phyloP scores from a whole-genome alignment of 2,797 vertebrate species.

The Microcaecilia unicolor region DNA sequence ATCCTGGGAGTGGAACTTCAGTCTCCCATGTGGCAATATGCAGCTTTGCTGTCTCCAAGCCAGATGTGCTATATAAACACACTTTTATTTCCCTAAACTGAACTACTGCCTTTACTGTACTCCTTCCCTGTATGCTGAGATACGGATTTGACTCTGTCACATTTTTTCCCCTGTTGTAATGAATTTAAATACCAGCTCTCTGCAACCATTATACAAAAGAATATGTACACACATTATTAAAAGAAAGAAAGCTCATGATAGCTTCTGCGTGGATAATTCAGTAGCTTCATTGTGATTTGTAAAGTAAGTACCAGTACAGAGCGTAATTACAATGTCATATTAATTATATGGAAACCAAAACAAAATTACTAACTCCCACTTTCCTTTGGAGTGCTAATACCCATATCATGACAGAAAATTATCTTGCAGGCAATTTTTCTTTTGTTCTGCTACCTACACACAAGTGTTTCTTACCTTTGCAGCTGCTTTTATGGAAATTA shows the following conservation, averaged over 20 bases:
- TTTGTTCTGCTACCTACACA: constrained; percentile 21
- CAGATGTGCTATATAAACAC: too few relatives aligned
- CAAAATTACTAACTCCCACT: constrained; percentile 33
- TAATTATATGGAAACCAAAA: constrained; percentile 46
- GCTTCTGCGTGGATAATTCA: constrained; percentile 16
- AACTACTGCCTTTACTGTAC: too few relatives aligned
- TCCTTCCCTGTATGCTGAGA: constrained; percentile 23
- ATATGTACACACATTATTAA: background rate
- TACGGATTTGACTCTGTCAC: constrained; percentile 46
- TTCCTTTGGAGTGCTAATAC: constrained; percentile 19
- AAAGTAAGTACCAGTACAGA: constrained; percentile 20
- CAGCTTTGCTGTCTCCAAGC: too few relatives aligned
- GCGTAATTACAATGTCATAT: constrained; percentile 30
- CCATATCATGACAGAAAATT: constrained; percentile 11
- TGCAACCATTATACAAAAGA: constrained; percentile 1
- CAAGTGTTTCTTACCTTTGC: constrained; percentile 8
- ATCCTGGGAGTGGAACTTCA: too few relatives aligned
- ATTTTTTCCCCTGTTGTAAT: constrained; percentile 24
- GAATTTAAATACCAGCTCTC: constrained; percentile 10
- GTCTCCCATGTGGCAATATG: too few relatives aligned
- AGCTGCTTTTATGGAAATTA: constrained; percentile 7
- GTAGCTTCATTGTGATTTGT: constrained; percentile 17
- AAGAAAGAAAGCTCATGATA: constrained; percentile 5
- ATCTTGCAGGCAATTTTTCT: constrained; percentile 13
- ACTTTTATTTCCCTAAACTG: too few relatives aligned